Percentiles rank a stretch among this genome's conserved stretches.
Evolutionary conservation across 2,888 invertebrate species (phyloP).

Genomic region (Rhorus exstirpatorius): DNA sequence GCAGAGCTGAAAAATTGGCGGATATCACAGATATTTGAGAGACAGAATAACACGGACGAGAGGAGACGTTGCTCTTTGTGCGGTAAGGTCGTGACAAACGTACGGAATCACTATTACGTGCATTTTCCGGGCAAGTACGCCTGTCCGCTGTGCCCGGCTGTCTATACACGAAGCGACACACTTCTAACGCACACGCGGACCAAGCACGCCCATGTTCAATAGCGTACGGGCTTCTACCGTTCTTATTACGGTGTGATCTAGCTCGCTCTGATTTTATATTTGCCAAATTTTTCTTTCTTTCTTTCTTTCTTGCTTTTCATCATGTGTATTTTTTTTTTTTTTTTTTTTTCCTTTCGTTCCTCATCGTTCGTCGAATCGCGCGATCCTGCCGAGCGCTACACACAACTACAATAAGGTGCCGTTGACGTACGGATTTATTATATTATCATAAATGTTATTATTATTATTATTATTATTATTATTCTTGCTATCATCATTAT

Average conservation of each 20-base stretch:
- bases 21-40: slow-evolving; percentile 88
- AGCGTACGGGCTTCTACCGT: slow-evolving; percentile 74
- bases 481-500: neutral
- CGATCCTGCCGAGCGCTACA: slow-evolving; percentile 43
- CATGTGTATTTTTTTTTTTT: slow-evolving; percentile 1
- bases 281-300: slow-evolving; percentile 37
- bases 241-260: slow-evolving; percentile 74
- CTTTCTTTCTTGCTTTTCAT: neutral
- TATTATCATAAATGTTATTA: neutral
- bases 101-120: slow-evolving; percentile 89
- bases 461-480: slow-evolving; percentile 28
- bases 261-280: slow-evolving; percentile 39
- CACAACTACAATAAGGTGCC: slow-evolving; percentile 20
- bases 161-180: slow-evolving; percentile 88
- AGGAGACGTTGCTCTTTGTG: slow-evolving; percentile 88
- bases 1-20: slow-evolving; percentile 88
- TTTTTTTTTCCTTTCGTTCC: slow-evolving; percentile 19
- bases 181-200: slow-evolving; percentile 88
- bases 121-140: slow-evolving; percentile 89
- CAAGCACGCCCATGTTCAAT: slow-evolving; percentile 86
- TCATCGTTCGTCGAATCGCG: slow-evolving; percentile 35
- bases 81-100: slow-evolving; percentile 89
- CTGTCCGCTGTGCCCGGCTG: slow-evolving; percentile 88
- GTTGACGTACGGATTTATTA: slow-evolving; percentile 24
- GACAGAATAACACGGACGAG: slow-evolving; percentile 88